phyloP scores from a whole-genome alignment of 2,113 vertebrate species.

The Passerina amoena region DNA sequence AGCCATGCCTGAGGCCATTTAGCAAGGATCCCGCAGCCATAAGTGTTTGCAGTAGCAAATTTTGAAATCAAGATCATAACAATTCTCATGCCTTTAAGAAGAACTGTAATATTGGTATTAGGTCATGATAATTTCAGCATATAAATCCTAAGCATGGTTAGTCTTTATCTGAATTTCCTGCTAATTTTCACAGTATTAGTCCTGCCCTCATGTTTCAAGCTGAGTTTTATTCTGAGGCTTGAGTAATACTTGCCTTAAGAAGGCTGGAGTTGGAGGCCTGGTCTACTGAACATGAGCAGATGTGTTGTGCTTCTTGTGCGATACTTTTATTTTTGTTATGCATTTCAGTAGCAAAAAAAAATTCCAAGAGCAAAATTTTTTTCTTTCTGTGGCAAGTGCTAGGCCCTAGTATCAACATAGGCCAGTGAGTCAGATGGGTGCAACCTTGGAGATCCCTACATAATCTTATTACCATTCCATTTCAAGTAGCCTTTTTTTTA shows the following conservation, averaged over 20 bases:
- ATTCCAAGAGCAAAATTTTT: neutral
- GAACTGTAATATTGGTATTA: neutral
- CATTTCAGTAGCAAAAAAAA: neutral
- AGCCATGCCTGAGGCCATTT: neutral
- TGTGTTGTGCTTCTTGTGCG: neutral
- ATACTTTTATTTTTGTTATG: neutral
- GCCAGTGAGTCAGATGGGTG: slow-evolving; percentile 63
- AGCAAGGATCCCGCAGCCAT: neutral
- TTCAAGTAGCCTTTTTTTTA: slow-evolving; percentile 25
- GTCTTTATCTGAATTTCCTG: neutral
- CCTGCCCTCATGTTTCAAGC: neutral
- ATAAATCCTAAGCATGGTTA: neutral
- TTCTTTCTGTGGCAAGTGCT: slow-evolving; percentile 37
- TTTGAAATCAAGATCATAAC: neutral
- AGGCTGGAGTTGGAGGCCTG: neutral
- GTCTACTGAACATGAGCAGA: neutral
- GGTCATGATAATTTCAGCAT: neutral
- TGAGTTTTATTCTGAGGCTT: neutral
- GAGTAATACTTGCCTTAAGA: neutral
- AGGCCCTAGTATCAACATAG: slow-evolving; percentile 28
- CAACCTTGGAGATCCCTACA: slow-evolving; percentile 53
- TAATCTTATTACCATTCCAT: slow-evolving; percentile 35
- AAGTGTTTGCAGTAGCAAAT: neutral
- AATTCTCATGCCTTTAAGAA: neutral
- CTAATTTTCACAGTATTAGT: neutral